These are phyloP conservation scores for Graptemys geographica DNA, from an alignment of 2,797 vertebrate genomes.

Conservation along the genomic window DNA sequence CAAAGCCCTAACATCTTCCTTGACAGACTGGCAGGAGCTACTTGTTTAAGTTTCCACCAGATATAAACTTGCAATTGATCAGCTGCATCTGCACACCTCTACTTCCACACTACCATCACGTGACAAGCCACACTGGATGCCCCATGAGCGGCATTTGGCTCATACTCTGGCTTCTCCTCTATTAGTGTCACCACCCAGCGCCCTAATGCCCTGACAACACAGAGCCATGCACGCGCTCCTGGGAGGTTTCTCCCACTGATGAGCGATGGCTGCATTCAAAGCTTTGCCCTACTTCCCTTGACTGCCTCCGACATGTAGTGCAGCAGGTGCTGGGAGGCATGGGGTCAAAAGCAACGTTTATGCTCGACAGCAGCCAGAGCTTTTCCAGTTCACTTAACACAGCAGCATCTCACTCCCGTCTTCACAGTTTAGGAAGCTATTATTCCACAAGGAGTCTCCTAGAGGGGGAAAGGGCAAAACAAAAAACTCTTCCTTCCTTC, in stretches of 20 bases:
- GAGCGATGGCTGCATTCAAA: not conserved
- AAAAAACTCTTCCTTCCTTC: not conserved
- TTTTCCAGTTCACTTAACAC: fast-evolving
- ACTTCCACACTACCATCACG: not conserved
- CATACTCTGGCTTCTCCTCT: not conserved
- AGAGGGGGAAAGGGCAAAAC: not conserved
- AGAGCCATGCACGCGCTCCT: not conserved
- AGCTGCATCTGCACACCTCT: not conserved
- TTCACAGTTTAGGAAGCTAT: not conserved
- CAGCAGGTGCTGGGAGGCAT: not conserved
- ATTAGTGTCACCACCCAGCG: not conserved
- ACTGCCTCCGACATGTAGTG: fast-evolving
- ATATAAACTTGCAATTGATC: not conserved
- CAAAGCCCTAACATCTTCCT: not conserved
- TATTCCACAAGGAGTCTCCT: not conserved
- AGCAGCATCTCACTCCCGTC: not conserved
- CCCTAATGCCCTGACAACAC: not conserved
- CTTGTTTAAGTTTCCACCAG: not conserved
- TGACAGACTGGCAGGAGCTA: not conserved
- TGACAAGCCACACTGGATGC: not conserved
- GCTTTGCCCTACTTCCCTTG: not conserved
- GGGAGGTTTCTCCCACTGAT: fast-evolving
- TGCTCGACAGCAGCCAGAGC: fast-evolving
- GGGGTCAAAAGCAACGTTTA: not conserved
- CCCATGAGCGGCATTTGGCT: not conserved